Evolutionary conservation across 64 coral and sea anemone genomes (phyloP).

Genomic region (Hydrozoanthus tunicans): DNA sequence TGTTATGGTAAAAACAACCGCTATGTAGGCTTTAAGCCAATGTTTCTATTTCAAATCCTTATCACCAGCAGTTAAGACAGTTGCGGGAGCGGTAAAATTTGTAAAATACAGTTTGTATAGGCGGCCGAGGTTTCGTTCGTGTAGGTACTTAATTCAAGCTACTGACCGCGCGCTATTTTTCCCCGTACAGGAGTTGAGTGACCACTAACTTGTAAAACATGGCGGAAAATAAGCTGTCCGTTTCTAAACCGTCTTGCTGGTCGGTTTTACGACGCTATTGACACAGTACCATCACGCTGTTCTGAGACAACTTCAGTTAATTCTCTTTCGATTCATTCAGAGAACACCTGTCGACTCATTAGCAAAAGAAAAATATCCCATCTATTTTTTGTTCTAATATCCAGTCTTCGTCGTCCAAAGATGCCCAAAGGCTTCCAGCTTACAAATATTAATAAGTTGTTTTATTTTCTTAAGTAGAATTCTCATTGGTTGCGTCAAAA

Average conservation of each 20-base stretch:
- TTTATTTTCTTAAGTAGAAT: conserved; percentile 52
- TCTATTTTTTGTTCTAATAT: not conserved
- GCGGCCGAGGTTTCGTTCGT: too few species aligned
- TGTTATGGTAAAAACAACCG: too few species aligned
- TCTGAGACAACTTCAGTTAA: not conserved
- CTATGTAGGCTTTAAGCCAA: too few species aligned
- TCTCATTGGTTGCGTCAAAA: conserved; percentile 12
- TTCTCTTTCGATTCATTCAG: not conserved
- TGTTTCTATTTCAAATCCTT: too few species aligned
- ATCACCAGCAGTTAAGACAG: too few species aligned
- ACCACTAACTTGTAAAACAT: not conserved
- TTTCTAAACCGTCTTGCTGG: not conserved
- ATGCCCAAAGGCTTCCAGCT: not conserved
- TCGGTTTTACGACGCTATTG: conserved; percentile 24
- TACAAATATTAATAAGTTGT: not conserved
- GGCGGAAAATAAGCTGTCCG: not conserved
- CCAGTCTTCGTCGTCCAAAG: not conserved
- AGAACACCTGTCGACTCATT: conserved; percentile 9
- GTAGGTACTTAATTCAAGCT: too few species aligned
- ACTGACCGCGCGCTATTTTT: too few species aligned
- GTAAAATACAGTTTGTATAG: too few species aligned
- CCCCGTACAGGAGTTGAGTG: too few species aligned
- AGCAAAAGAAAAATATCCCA: not conserved
- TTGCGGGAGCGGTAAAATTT: too few species aligned
- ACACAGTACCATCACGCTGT: conserved; percentile 3